Conservation (phyloP, 2,888 invertebrate genomes). For the Aproaerema taeniolella region DNA sequence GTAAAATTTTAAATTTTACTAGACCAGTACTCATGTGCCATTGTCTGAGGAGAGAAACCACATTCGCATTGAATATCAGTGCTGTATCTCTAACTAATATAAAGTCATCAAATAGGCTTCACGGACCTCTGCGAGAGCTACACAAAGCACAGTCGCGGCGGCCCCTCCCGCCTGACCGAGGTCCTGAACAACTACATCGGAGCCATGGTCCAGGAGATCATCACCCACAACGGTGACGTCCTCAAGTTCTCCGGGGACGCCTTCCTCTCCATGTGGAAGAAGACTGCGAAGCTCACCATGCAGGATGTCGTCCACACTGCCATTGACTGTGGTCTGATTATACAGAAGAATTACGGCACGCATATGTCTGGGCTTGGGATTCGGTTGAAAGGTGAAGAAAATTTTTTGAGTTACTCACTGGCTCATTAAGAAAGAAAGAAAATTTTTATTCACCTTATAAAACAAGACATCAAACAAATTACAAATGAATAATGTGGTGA, state of each 20-base stretch:
- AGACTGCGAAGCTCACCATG: slow-evolving; percentile 68
- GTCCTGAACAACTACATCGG: slow-evolving; percentile 84
- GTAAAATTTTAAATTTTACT: no score
- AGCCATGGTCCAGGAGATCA: slow-evolving; percentile 82
- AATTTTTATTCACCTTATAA: no score
- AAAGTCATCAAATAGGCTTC: slow-evolving; percentile 79
- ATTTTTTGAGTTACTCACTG: no score
- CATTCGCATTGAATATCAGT: no score
- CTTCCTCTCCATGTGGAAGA: slow-evolving; percentile 82
- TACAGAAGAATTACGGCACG: slow-evolving; percentile 81
- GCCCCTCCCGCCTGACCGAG: slow-evolving; percentile 83
- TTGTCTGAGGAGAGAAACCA: no score
- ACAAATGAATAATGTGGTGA: no score
- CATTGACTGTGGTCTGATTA: slow-evolving; percentile 81
- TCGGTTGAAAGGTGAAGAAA: slow-evolving; percentile 75
- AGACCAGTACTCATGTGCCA: no score
- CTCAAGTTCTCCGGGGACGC: slow-evolving; percentile 83
- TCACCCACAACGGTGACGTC: slow-evolving; percentile 81
- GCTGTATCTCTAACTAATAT: no score
- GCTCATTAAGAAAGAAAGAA: no score
- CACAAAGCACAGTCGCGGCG: slow-evolving; percentile 79
- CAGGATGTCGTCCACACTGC: slow-evolving; percentile 79
- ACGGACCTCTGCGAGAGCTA: slow-evolving; percentile 82
- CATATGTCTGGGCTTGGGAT: slow-evolving; percentile 80
- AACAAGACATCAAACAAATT: no score